These are phyloP conservation scores for Plagodis pulveraria DNA, from an alignment of 2,888 invertebrate species.

Conservation along the genomic window DNA sequence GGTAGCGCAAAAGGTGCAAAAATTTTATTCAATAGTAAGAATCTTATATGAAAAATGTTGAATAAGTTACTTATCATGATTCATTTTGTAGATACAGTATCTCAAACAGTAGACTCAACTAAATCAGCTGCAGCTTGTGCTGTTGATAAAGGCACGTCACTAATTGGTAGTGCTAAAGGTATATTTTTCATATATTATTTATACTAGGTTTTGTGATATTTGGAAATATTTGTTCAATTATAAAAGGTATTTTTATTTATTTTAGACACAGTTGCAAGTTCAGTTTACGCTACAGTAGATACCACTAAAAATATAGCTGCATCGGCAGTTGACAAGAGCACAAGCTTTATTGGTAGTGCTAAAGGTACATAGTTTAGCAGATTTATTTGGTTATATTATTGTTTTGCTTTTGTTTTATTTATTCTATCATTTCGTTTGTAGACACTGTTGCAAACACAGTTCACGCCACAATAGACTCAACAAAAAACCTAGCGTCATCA, in stretches of 20 bases:
- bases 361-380: slow-evolving; percentile 44
- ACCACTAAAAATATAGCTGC: slow-evolving; percentile 50
- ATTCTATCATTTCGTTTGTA: slow-evolving; percentile 18
- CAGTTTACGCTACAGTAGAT: slow-evolving; percentile 45
- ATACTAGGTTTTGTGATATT: too few relatives aligned
- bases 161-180: slow-evolving; percentile 59
- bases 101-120: slow-evolving; percentile 49
- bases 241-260: slow-evolving; percentile 2
- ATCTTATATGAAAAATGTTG: background rate
- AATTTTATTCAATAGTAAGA: background rate
- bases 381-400: background rate
- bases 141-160: slow-evolving; percentile 45
- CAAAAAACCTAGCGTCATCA: slow-evolving; percentile 54
- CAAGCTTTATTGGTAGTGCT: slow-evolving; percentile 50
- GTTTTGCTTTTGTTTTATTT: background rate
- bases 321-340: slow-evolving; percentile 51
- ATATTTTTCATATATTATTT: slow-evolving; percentile 10
- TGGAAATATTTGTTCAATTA: background rate
- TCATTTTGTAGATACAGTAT: slow-evolving; percentile 10
- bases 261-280: slow-evolving; percentile 43
- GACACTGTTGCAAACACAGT: slow-evolving; percentile 52
- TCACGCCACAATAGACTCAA: slow-evolving; percentile 53
- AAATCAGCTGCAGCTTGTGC: slow-evolving; percentile 46
- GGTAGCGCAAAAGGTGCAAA: slow-evolving; percentile 50
- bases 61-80: background rate